Evolutionary conservation across 2,113 vertebrate species (phyloP), one percentile per base, ranked within the genome.

Genomic region (Pterocles gutturalis): DNA sequence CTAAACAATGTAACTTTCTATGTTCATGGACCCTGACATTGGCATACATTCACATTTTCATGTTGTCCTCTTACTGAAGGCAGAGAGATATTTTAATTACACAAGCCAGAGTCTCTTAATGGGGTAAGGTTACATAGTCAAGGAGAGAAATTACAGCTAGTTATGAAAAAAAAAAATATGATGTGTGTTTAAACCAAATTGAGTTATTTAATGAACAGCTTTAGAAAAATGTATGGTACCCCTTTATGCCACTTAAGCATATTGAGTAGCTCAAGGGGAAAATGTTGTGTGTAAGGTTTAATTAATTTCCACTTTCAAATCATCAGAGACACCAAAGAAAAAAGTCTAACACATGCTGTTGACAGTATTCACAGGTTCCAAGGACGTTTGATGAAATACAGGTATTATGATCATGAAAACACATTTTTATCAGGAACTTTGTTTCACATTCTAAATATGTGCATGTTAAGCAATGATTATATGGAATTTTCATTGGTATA

Each of bases 301-400:
- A 98, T 97, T 98, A 98, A 97, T 98, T 97, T 95, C 69, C 57
- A 87, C 88, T 93, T 93, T 87, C 65, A 90, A 95, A 97, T 96
- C 86, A 90, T 95, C 45, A 89, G 76, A 93, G 73, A 95, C 72
- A 94, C n/a, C 29, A 95, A 81, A 78, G 51, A 77, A 92, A 60
- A 38, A 79, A 83, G 34, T 53, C n/a, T 96, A 89, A 93, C 69
- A 83, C 64, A 67, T 65, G 60, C 24, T 71, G 46, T 83, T 91
- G 87, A 80, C 48, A 66, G 24, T 33, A 71, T 19, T 22, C 5
- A 61, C 13, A 43, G 41, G 29, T 97, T 97, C 57, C 96, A 97
- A 98, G 93, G 95, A 96, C 89, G 91, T 83, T 89, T 60, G n/a
- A 61, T 54, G 29, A 33, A 97, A 85, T 69, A 49, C 66, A 89